Evolutionary conservation across 2,888 invertebrate species (phyloP).

Genomic region (Tridacna crocea): DNA sequence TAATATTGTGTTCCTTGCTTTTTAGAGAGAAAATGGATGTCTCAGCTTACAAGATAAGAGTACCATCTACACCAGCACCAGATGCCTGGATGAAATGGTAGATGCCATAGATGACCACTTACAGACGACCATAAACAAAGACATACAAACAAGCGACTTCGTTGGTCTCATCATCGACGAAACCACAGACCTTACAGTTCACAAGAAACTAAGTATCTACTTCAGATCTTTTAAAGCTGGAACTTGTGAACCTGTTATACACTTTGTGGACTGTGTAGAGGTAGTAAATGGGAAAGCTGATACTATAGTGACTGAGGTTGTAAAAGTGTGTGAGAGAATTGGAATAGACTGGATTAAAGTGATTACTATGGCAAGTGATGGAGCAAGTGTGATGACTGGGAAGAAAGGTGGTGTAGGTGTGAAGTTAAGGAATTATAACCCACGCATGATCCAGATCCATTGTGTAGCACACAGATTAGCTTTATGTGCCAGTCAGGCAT

Average conservation of each 20-base stretch:
- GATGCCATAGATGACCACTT: slow-evolving; percentile 30
- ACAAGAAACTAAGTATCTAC: slow-evolving; percentile 52
- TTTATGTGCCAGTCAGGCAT: slow-evolving; percentile 29
- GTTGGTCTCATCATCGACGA: slow-evolving; percentile 47
- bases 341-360: slow-evolving; percentile 37
- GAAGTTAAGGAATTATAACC: background rate
- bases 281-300: slow-evolving; percentile 43
- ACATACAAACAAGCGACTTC: slow-evolving; percentile 31
- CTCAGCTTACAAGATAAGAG: slow-evolving; percentile 34
- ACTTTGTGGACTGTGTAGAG: slow-evolving; percentile 41
- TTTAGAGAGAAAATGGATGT: slow-evolving; percentile 39
- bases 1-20: too few species aligned
- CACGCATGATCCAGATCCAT: slow-evolving; percentile 37
- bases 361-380: slow-evolving; percentile 52
- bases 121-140: slow-evolving; percentile 15
- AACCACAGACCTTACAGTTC: slow-evolving; percentile 47
- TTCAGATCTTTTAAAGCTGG: slow-evolving; percentile 35
- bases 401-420: slow-evolving; percentile 33
- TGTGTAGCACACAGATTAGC: slow-evolving; percentile 43
- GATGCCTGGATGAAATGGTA: slow-evolving; percentile 42
- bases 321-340: slow-evolving; percentile 16
- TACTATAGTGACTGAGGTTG: slow-evolving; percentile 38
- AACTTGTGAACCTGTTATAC: slow-evolving; percentile 27
- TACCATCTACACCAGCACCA: slow-evolving; percentile 31
- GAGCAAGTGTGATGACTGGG: slow-evolving; percentile 46